These are phyloP conservation scores for Sus scrofa DNA, from an alignment of 2,113 vertebrate genomes.

Conservation along the genomic window DNA sequence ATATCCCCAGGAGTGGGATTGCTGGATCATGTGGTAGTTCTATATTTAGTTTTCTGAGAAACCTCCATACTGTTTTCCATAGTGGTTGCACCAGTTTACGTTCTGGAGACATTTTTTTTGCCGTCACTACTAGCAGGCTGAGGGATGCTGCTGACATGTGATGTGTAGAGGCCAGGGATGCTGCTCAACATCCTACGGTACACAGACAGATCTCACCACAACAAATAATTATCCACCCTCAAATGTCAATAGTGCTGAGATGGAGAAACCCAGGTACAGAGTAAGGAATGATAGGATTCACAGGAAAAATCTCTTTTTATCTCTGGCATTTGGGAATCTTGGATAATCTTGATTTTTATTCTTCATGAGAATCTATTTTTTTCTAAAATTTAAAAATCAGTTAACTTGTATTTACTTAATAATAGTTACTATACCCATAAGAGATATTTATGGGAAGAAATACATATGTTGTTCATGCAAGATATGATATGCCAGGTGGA, in stretches of 20 bases:
- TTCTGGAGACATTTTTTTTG: background rate
- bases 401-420: background rate
- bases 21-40: no score
- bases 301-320: background rate
- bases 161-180: background rate
- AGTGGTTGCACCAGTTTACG: no score
- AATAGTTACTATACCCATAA: background rate
- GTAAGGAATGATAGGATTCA: no score
- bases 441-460: background rate
- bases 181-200: background rate
- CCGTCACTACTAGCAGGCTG: background rate
- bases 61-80: no score
- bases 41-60: no score
- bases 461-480: background rate
- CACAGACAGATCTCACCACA: background rate
- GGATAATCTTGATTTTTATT: background rate
- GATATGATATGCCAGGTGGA: background rate
- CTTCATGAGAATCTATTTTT: background rate
- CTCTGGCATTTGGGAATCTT: background rate
- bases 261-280: background rate
- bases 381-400: background rate
- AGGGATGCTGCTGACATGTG: background rate
- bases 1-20: no score
- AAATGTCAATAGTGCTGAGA: background rate
- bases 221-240: background rate